These are phyloP conservation scores for Euura lappo DNA, from an alignment of 1,140 invertebrate genomes.

Conservation along the genomic window DNA sequence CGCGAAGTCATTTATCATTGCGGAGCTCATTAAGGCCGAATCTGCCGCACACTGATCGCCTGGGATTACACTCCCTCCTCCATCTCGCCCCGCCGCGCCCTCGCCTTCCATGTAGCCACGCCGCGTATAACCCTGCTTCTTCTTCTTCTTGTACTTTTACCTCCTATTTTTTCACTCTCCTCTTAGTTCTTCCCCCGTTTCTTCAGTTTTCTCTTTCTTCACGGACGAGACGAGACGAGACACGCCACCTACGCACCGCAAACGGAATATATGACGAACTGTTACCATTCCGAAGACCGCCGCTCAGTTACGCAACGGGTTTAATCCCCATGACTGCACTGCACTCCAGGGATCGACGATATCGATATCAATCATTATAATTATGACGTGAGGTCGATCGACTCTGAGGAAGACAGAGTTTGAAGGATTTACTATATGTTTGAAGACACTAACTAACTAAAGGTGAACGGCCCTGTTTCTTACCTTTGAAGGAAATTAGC, in stretches of 20 bases:
- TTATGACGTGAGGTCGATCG: not conserved
- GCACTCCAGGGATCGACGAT: too few relatives aligned
- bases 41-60: slow-evolving; percentile 54
- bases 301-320: slow-evolving; percentile 20
- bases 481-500: too few relatives aligned
- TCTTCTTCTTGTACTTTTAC: not conserved
- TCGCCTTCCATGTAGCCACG: slow-evolving; percentile 12
- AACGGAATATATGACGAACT: slow-evolving; percentile 15
- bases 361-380: not conserved
- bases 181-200: slow-evolving; percentile 8
- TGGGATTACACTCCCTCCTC: slow-evolving; percentile 52
- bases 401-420: too few relatives aligned
- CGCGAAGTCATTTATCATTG: slow-evolving; percentile 56
- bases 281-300: slow-evolving; percentile 16
- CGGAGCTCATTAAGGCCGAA: slow-evolving; percentile 57
- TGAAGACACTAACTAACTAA: too few relatives aligned
- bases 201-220: too few relatives aligned
- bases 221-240: not conserved
- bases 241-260: not conserved
- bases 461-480: too few relatives aligned
- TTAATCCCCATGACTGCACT: too few relatives aligned
- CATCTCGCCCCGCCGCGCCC: slow-evolving; percentile 32
- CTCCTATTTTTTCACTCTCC: slow-evolving; percentile 20
- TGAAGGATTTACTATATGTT: too few relatives aligned
- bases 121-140: slow-evolving; percentile 8